Percentiles rank a stretch among this genome's conserved stretches.
Conservation (phyloP, 2,888 invertebrate species). For the Caenorhabditis uteleia region DNA sequence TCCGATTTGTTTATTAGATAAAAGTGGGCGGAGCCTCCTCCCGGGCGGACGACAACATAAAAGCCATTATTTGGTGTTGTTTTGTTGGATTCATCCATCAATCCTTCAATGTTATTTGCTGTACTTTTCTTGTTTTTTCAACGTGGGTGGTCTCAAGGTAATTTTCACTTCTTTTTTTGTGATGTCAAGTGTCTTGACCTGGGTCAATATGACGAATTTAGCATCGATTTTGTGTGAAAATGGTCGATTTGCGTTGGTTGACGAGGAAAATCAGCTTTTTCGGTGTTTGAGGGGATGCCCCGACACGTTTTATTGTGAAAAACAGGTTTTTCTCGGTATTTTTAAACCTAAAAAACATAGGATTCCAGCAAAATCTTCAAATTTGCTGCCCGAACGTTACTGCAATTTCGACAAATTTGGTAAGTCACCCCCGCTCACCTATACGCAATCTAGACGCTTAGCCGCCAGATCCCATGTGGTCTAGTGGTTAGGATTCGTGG, state of each 20-base stretch:
- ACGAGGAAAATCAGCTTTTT: slow-evolving; percentile 12
- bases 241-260: slow-evolving; percentile 16
- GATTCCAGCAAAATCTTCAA: background rate
- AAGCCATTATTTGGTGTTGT: background rate
- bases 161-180: no score
- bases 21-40: slow-evolving; percentile 2
- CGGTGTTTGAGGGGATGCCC: slow-evolving; percentile 20
- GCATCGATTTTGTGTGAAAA: slow-evolving; percentile 8
- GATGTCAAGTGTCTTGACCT: no score
- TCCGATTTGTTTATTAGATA: slow-evolving; percentile 6
- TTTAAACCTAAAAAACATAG: background rate
- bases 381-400: background rate
- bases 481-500: slow-evolving; percentile 65
- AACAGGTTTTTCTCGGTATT: slow-evolving; percentile 13
- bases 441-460: no score
- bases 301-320: slow-evolving; percentile 19
- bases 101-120: background rate
- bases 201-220: no score
- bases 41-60: background rate
- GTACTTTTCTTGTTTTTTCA: no score
- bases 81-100: no score
- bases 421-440: slow-evolving; percentile 6
- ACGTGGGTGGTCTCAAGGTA: no score
- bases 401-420: background rate
- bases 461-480: slow-evolving; percentile 58